Base-by-base conservation (phyloP, 2,797 vertebrate species). In the Neopelma chrysocephalum region DNA sequence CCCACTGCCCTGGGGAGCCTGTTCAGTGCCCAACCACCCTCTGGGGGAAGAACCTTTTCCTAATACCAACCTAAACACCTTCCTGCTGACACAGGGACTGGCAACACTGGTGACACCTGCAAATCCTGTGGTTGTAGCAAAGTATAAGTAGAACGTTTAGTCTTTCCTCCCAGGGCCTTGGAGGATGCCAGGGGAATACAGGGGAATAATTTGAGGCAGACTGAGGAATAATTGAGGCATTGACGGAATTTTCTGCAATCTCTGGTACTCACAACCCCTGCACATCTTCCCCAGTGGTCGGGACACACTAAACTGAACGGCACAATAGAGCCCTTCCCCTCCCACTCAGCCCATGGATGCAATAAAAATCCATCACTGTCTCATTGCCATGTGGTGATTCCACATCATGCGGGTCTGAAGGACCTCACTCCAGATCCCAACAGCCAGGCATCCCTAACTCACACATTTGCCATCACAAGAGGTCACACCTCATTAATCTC, bases 371-470 rank as follows among this genome's bases (percentile, higher is more conserved):
- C 51, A 21, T 50, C 81, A 27, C 62, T 69, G 47, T 15, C 34
- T 62, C 48, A 36, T 2, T 80, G 71, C 40, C 68, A 15, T 5
- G 5, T 2, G 1, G 13, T 43, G 48, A 92, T 12, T 65, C 29
- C 20, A 19, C 32, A 29, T 3, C 3, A 6, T 3, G 0, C 0
- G 0, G 16, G 38, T 47, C 57, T 88, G 57, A 81, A 69, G 47
- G 58, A 47, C 60, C n/a, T 65, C 3, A 4, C 32, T 78, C 14
- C 60, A 70, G n/a, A 62, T 32, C 25, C 57, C 57, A 75, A 54
- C 23, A 78, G 50, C 25, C 60, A 81, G 54, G 26, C 27, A 72
- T 20, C 43, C 65, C 69, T 65, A 68, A 65, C 79, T 76, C 51
- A 42, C 72, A 75, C 43, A 57, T 18, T 2, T 51, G 36, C 32